A percentile compares a stretch with the other conserved stretches of the same genome.
Evolutionary conservation across 1,140 invertebrate genomes (phyloP).

Genomic region (Lysiphlebus fabarum): DNA sequence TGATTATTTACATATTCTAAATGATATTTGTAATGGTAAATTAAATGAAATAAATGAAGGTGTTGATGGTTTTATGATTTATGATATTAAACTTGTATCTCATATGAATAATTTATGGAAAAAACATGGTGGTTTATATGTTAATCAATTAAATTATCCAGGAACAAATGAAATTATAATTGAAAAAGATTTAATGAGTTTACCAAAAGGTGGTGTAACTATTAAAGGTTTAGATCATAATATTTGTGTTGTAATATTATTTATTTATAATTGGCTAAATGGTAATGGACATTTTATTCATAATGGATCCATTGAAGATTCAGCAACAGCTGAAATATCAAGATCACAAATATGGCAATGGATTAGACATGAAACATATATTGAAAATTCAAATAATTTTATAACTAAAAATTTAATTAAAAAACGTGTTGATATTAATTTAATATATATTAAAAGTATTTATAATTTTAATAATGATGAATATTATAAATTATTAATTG

Average conservation of each 20-base stretch:
- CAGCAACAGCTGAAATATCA: conserved; percentile 72
- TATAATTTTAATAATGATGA: conserved; percentile 44
- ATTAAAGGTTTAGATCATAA: conserved; percentile 63
- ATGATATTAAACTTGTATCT: conserved; percentile 62
- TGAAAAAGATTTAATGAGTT: conserved; percentile 56
- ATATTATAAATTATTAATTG: conserved; percentile 50
- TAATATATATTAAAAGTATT: conserved; percentile 43
- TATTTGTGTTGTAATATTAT: conserved; percentile 63
- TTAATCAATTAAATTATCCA: conserved; percentile 29
- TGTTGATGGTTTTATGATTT: conserved; percentile 71
- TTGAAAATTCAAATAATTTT: conserved; percentile 49
- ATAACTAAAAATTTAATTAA: conserved; percentile 55
- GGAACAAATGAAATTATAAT: conserved; percentile 31
- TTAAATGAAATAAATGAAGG: conserved; percentile 60
- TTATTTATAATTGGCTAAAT: conserved; percentile 67
- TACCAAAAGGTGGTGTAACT: conserved; percentile 63
- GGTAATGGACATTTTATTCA: conserved; percentile 67
- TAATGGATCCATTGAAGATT: conserved; percentile 67
- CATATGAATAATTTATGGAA: conserved; percentile 59
- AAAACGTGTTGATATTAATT: conserved; percentile 34
- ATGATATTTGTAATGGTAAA: conserved; percentile 56
- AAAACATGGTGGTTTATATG: conserved; percentile 20
- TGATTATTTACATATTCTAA: conserved; percentile 42
- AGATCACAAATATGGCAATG: conserved; percentile 73
- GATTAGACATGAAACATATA: conserved; percentile 58